Base-by-base conservation (phyloP, 2,113 vertebrate species). In the Tachuris rubrigastra region DNA sequence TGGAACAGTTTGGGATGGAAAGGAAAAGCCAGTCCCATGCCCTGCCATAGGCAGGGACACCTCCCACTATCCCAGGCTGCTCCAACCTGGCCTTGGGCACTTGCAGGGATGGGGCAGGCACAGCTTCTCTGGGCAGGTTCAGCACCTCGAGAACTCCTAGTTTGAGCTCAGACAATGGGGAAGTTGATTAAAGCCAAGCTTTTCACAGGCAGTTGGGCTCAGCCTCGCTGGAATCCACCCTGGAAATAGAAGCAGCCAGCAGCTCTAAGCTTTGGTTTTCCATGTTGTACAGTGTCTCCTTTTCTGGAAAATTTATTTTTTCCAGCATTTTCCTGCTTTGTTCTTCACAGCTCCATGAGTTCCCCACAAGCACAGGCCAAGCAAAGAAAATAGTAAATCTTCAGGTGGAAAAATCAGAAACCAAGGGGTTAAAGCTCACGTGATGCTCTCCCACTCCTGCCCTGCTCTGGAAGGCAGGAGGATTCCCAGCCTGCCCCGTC, bases 211-310 rank as follows among this genome's bases (percentile, higher is more conserved):
- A 39, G 15, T 15, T 50, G 41, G 30, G 35, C 55, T 56, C 63
- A 71, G 41, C 25, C 21, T 49, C 15, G 13, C 65, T 11, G 23
- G 12, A 25, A 21, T 23, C 71, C 37, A 49, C 62, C 18, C 33
- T 9, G 8, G 25, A 20, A 50, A 56, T 3, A 8, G 56, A 15
- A 69, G 53, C 1, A 0, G 24, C 25, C 3, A 0, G 41, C 56
- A 50, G 65, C 58, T 85, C 63, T 17, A 37, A 23, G 42, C 44
- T 39, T 58, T 24, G 49, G 42, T 37, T 21, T 58, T 58, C 49
- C 49, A 27, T 56, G 41, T 6, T 10, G 37, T 14, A 18, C 28
- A 50, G 1, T 5, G 15, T 6, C 35, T 37, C 27, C 42, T n/a
- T 10, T 58, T n/a, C 73, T 39, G 16, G 66, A 52, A 78, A 66